phyloP scores from a whole-genome alignment of 1,140 invertebrate genomes.

The Drosophila sulfurigaster region DNA sequence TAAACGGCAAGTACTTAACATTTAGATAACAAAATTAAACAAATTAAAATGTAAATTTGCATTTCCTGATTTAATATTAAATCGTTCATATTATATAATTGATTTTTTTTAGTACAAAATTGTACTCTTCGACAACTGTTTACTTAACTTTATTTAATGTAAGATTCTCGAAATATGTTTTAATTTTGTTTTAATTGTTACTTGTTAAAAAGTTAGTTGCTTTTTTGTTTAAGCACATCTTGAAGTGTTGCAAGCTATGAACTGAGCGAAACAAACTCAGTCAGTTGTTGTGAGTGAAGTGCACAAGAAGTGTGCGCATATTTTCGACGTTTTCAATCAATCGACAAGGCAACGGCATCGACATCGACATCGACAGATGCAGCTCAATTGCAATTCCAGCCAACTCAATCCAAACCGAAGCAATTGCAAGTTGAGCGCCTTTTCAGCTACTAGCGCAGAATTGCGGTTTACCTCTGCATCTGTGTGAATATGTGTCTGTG shows the following conservation, averaged over 20 bases:
- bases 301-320: neutral
- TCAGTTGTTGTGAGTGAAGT: neutral
- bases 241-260: neutral
- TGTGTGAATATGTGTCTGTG: conserved; percentile 7
- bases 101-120: no score
- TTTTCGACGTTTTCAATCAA: conserved; percentile 35
- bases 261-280: neutral
- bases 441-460: conserved; percentile 22
- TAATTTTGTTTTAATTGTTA: no score
- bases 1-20: no score
- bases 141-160: no score
- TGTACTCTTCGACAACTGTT: no score
- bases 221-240: neutral
- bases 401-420: conserved; percentile 25
- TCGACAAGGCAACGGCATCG: conserved; percentile 10
- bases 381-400: conserved; percentile 23
- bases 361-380: neutral
- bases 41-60: no score
- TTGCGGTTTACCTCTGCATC: conserved; percentile 19
- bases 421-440: conserved; percentile 38
- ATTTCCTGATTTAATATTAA: no score
- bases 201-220: no score
- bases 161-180: no score
- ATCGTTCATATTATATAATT: no score
- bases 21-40: no score